phyloP scores from a whole-genome alignment of 2,888 invertebrate species.

The Hyalella azteca region DNA sequence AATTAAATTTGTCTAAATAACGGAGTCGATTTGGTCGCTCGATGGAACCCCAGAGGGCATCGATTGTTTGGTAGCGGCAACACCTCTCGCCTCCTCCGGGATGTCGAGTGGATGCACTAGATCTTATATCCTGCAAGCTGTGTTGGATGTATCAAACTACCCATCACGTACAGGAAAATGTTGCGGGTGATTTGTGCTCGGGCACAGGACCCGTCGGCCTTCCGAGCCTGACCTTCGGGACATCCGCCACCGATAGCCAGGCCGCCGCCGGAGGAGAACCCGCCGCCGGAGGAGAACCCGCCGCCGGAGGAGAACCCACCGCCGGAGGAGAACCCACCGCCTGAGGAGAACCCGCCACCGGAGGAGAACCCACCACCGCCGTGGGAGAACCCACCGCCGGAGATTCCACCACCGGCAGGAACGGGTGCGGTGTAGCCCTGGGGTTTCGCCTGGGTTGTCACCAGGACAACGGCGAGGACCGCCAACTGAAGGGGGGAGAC shows the following conservation, averaged over 20 bases:
- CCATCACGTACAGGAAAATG: slow-evolving; percentile 30
- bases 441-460: not conserved
- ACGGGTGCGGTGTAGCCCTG: slow-evolving; percentile 23
- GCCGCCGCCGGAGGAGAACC: not conserved
- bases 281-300: slow-evolving; percentile 11
- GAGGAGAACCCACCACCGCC: slow-evolving; percentile 33
- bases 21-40: no score
- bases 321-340: slow-evolving; percentile 12
- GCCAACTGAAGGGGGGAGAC: not conserved
- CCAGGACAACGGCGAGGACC: not conserved
- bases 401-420: not conserved
- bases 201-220: slow-evolving; percentile 15
- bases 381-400: slow-evolving; percentile 11
- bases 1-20: no score
- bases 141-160: no score
- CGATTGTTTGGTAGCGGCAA: no score
- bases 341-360: slow-evolving; percentile 29
- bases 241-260: not conserved
- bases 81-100: no score
- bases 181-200: slow-evolving; percentile 15
- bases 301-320: not conserved
- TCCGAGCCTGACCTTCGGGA: slow-evolving; percentile 20
- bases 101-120: no score
- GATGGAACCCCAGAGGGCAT: no score
- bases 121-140: no score